Base-by-base conservation (phyloP, 2,888 invertebrate species). In the Cheilosia vulpina region DNA sequence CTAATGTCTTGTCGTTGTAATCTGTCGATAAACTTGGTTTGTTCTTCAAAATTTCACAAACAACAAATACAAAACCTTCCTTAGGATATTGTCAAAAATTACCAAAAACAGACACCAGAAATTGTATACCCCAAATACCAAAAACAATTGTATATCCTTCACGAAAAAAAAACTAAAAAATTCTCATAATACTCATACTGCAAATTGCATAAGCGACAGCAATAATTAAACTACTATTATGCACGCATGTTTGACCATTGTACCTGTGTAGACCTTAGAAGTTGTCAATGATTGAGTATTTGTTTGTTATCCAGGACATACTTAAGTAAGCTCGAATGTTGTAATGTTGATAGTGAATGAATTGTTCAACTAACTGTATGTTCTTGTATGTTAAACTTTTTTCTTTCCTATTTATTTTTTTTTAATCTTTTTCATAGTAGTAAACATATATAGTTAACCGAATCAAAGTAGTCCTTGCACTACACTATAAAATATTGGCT, bases 311-410 rank as follows among this genome's bases (percentile, higher is more conserved):
- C 11, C 69, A 84, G 75, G 75, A 62, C 55, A 66, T 77, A 63
- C 57, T 85, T 62, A 58, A 66, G 57, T 72, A 77, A 77, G 53
- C 41, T 50, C 76, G 85, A 85, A 85, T 85, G 85, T 85, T 81
- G 81, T 81, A 85, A 55, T 81, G 85, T 85, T 85, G 38, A 68
- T 81, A 81, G 85, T 63, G 81, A 85, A 85, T 85, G 85, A 85
- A 17, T 43, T 71, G 62, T 63, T 57, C 58, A 71, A 76, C 65
- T 77, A 68, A 66, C 53, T 85, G 81, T 85, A 76, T 77, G 78
- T 77, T 71, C 43, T 19, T 62, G 77, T 75, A 52, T 84, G 79
- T 84, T 69, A 50, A 43, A 63, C 38, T 63, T 57, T 53, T 72
- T 43, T 19, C 19, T 19, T 47, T 17, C 9, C 17, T 47, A 19